Evolutionary conservation across 2,888 invertebrate species (phyloP), one percentile per base, ranked within the genome.

Genomic region (Agrochola circellaris): DNA sequence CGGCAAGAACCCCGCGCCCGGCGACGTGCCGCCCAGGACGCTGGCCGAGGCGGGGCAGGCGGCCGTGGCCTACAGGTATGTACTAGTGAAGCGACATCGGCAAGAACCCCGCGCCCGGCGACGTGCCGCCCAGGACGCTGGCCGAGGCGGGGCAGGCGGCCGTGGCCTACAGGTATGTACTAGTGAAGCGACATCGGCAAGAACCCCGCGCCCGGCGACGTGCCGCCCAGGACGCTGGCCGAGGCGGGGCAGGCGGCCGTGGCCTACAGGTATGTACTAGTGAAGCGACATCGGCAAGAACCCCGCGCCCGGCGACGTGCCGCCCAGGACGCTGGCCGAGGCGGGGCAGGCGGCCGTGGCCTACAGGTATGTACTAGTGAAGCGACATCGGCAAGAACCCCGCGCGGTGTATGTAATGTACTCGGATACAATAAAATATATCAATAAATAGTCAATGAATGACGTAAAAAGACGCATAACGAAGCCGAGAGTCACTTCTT

Each of bases 21-120:
- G 77, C 0, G 86, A 89, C 20, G 91, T 99, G 38, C 99, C 99
- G n/a, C 99, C 99, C 0, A 98, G 99, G 94, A 99, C 99, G 0
- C 96, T 99, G 62, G 98, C 98, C 82, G 99, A 99, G 96, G 99
- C 99, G 20, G 99, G 99, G 0, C 98, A 98, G 15, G 99, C 99
- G 0, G 84, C 84, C 0, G 84, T 84, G 15, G 84, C 86, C 0
- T 84, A 84, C 75, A 68, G 68, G 68, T 66, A 45, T 45, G 45
- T 45, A 45, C 88, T 42, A 42, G 42, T 42, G 42, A 42, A 9
- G 38, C 38, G 97, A 99, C 69, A 96, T 99, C 48, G 97, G 99
- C 66, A 99, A 99, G 95, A 99, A 99, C 96, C 92, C 91, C 0
- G 69, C 80, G 26, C 89, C 89, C 0, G 91, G 77, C 0, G 86